Base-by-base conservation (phyloP, 2,888 invertebrate species). In the Harpalus rubripes region DNA sequence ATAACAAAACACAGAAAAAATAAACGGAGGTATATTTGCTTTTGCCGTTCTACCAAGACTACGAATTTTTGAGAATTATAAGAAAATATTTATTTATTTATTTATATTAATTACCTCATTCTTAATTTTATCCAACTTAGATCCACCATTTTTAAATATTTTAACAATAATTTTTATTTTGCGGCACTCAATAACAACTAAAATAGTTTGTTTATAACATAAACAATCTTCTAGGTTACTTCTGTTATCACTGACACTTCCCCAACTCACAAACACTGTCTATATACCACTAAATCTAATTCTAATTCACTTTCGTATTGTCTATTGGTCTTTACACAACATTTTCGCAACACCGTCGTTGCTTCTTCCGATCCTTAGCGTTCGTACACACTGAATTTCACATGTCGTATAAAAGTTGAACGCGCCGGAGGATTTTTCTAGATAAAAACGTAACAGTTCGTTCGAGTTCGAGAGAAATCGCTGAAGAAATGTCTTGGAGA, bases 41-140 rank as follows among this genome's bases (percentile, higher is more conserved):
- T 6, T 32, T 32, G 32, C 5, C 32, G 32, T 32, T 4, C 5
- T 5, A 32, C 32, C 0, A 32, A 32, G 32, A 3, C 32, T 32
- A 1, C 6, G 32, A 5, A 32, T 32, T 32, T 32, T 32, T 32
- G 32, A 32, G 32, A n/a, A n/a, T n/a, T n/a, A n/a, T n/a, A n/a
- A n/a, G n/a, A n/a, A n/a, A n/a, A n/a, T n/a, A n/a, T n/a, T n/a
- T n/a, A n/a, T n/a, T n/a, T n/a, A n/a, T n/a, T n/a, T n/a, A n/a
- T n/a, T n/a, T n/a, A n/a, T n/a, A n/a, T n/a, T n/a, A n/a, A n/a
- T 41, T 72, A 72, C 68, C 68, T 72, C 68, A 72, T 72, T 72
- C 41, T 72, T n/a, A 72, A 65, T 65, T 41, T 15, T 72, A 72
- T 72, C 68, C 68, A 41, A 72, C 6, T n/a, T 72, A 7, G 32